Base-by-base conservation (phyloP, 2,797 vertebrate species). In the Merluccius polli region DNA sequence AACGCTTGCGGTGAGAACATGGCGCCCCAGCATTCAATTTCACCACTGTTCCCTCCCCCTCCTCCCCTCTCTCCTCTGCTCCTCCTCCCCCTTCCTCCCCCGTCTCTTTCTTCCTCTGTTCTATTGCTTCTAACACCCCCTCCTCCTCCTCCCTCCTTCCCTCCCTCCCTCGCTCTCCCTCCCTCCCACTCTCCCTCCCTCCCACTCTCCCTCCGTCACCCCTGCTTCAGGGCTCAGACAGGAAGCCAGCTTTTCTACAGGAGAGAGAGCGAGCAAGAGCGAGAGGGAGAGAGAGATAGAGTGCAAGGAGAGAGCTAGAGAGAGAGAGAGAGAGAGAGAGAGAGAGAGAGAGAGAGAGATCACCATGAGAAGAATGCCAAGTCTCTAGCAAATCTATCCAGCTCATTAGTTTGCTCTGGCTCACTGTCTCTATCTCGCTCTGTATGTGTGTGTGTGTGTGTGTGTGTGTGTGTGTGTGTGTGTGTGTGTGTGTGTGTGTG, bases 1-100 rank as follows among this genome's bases (percentile, higher is more conserved):
- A 94, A 94, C 93, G 90, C 91, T 90, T 90, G 87, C 91, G 84
- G 90, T 92, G 88, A 93, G 93, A 93, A 93, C 92, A 93, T 92
- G 92, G 92, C 91, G 90, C 90, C 89, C 90, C 92, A 87, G 92
- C 89, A 93, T 93, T 93, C 90, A 89, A 89, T 91, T 93, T 91
- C 91, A 89, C 88, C 86, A 87, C 81, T 85, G 88, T 82, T 85
- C 83, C 87, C 87, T 87, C 86, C 86, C 80, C 75, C 86, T 84
- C 82, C 84, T 77, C 84, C 76, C 82, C 84, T 83, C 79, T 81
- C 85, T 35, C 52, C 74, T 75, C 70, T 38, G 59, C 33, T 30
- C 73, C 10, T 73, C 75, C 77, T 75, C 41, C 70, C 72, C 72
- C 77, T n/a, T 82, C 80, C 81, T 85, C 74, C 36, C 52, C 52